Evolutionary conservation across 2,888 invertebrate species (phyloP).

Genomic region (Drosophila siamana): DNA sequence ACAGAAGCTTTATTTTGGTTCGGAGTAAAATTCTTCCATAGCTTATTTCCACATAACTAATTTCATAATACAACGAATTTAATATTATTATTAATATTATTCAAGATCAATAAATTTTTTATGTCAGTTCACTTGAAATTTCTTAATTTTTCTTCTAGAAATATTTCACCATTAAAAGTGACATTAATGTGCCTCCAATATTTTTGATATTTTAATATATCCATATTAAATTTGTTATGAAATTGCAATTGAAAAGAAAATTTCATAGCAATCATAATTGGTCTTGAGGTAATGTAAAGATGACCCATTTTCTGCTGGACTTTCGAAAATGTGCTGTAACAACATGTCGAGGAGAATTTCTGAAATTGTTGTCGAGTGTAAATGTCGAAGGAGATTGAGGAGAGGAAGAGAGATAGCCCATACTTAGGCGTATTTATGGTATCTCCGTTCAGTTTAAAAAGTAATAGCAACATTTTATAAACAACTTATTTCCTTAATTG

Average conservation of each 20-base stretch:
- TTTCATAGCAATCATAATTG: not conserved
- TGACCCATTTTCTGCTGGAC: not conserved
- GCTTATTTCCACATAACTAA: not conserved
- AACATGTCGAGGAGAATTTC: slow-evolving; percentile 12
- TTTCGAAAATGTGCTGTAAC: slow-evolving; percentile 13
- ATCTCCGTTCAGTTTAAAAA: slow-evolving; percentile 55
- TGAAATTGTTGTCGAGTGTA: slow-evolving; percentile 55
- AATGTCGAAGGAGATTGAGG: slow-evolving; percentile 13
- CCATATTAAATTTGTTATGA: not conserved
- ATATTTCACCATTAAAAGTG: no score
- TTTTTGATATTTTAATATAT: not conserved
- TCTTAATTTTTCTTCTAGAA: no score
- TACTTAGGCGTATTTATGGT: slow-evolving; percentile 73
- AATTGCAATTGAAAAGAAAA: not conserved
- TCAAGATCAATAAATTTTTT: not conserved
- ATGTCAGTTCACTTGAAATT: not conserved
- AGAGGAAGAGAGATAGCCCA: slow-evolving; percentile 40
- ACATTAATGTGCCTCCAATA: not conserved
- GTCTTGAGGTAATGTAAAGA: not conserved
- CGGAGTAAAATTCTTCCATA: not conserved
- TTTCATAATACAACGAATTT: no score
- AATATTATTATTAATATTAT: not conserved
- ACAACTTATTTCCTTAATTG: slow-evolving; percentile 84
- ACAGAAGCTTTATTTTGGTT: not conserved
- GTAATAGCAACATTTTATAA: slow-evolving; percentile 83